A percentile compares a stretch with the other conserved stretches of the same genome.
Evolutionary conservation across 2,113 vertebrate genomes (phyloP).

Genomic region (Myrmophylax atrothorax): DNA sequence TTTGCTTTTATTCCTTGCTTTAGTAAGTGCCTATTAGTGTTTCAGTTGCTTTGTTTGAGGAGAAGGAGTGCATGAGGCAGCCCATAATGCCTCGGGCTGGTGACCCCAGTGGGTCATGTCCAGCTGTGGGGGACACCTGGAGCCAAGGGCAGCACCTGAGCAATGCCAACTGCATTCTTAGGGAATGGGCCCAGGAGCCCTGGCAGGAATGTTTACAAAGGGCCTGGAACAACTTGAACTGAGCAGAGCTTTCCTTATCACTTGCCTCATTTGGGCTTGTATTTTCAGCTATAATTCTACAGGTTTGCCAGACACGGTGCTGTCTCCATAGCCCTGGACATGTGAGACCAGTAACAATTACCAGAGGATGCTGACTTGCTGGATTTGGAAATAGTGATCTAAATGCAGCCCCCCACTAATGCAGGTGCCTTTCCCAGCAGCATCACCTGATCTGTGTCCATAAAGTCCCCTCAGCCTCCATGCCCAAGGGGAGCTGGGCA

Average conservation of each 20-base stretch:
- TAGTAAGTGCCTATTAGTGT: neutral
- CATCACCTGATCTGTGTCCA: neutral
- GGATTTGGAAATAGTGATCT: neutral
- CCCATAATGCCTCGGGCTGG: neutral
- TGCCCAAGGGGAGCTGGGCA: neutral
- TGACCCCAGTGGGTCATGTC: neutral
- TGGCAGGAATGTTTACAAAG: neutral
- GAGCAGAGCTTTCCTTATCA: neutral
- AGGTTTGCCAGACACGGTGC: neutral
- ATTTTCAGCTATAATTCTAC: neutral
- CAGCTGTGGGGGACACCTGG: fast-evolving
- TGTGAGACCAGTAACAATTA: neutral
- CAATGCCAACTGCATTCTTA: neutral
- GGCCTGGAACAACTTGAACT: neutral
- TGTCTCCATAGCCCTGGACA: neutral
- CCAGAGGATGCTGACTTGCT: neutral
- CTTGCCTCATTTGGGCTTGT: neutral
- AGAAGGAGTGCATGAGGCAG: neutral
- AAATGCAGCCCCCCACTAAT: neutral
- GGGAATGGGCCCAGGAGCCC: neutral
- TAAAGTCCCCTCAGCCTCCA: neutral
- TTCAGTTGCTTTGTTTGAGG: neutral
- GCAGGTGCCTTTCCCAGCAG: neutral
- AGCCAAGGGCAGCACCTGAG: neutral
- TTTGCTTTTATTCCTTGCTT: too few species aligned